Percentiles rank a stretch among this genome's conserved stretches.
phyloP scores from a whole-genome alignment of 2,797 vertebrate genomes.

The Clarias pachynema region DNA sequence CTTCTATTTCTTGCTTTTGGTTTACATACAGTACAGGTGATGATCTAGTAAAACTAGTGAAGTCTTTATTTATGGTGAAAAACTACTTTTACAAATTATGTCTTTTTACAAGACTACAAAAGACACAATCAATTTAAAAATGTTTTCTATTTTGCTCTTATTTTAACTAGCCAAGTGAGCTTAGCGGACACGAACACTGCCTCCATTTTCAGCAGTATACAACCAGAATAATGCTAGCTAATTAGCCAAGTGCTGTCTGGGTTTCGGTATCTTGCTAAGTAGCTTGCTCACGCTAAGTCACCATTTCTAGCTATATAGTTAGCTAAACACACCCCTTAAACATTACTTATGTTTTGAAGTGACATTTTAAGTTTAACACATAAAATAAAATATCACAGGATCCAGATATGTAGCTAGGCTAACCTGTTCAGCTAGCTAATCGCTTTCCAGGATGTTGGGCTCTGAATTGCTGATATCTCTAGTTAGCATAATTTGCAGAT shows the following conservation, averaged over 20 bases:
- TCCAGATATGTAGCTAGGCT: neutral
- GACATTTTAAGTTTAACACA: neutral
- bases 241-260: neutral
- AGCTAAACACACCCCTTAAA: neutral
- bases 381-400: neutral
- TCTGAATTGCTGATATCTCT: neutral
- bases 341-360: neutral
- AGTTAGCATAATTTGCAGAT: neutral
- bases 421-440: neutral
- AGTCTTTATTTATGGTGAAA: neutral
- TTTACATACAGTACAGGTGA: neutral
- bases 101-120: neutral
- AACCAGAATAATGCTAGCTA: neutral
- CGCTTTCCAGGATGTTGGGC: neutral
- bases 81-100: neutral
- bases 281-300: neutral
- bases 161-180: neutral
- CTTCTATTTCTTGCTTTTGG: neutral
- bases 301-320: neutral
- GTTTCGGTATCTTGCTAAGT: neutral
- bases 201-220: neutral
- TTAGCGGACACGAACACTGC: neutral
- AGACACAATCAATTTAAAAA: neutral
- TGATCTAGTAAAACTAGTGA: neutral
- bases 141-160: neutral